Base-by-base conservation (phyloP, 2,797 vertebrate genomes). In the Thunnus albacares region DNA sequence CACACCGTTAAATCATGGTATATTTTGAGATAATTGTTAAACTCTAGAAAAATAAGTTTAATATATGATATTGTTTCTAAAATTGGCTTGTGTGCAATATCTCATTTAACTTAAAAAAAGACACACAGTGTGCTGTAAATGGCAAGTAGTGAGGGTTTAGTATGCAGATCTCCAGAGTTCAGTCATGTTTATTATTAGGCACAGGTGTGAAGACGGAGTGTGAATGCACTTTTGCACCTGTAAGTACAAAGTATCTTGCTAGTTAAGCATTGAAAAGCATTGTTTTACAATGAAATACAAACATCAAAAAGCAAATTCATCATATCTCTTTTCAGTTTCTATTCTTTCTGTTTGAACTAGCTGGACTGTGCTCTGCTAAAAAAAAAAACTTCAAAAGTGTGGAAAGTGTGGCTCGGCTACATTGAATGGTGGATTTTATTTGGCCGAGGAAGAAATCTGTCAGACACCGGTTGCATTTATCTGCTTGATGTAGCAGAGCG, bases 401-500 rank as follows among this genome's bases (percentile, higher is more conserved):
- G 61, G 74, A 64, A 59, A 72, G 8, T 56, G 38, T 30, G 12
- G 38, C 57, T 69, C 24, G n/a, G 2, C 62, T 76, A 3, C 68
- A 33, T 62, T 74, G 68, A 60, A 84, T 45, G 58, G 12, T 33
- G 51, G 65, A 83, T 83, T 84, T 81, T 67, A 66, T 84, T 83
- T 71, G 65, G 59, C 47, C 65, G 73, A 67, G 77, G 79, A 72
- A 35, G 59, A 71, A 78, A 86, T 82, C 69, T 85, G 83, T 80
- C 75, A 72, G 56, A 79, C 58, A 71, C 41, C n/a, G 3, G 75
- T 67, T 75, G 13, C 75, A 77, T 88, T 80, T 75, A 80, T 84
- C 75, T 83, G 76, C 86, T 83, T 71, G 67, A 79, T 58, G 75
- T 67, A 79, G 79, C 83, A 38, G 66, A 84, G 79, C 18, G 24